Evolutionary conservation across 2,113 vertebrate genomes (phyloP).

Genomic region (Acanthochromis polyacanthus): DNA sequence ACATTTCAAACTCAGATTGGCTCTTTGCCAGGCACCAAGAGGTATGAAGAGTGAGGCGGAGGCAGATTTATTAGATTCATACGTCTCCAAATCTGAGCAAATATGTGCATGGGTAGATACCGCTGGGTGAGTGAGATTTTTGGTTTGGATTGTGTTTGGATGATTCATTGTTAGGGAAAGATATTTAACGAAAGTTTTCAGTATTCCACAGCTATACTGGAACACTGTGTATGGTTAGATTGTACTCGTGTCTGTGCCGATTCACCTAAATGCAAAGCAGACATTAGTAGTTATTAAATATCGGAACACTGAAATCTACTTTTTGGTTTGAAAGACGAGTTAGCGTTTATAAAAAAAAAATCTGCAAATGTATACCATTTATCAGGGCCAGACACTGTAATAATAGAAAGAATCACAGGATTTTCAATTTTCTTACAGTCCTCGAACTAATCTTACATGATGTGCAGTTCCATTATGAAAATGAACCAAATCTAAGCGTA

Average conservation of each 20-base stretch:
- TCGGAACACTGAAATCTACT: too few relatives aligned
- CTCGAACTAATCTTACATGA: too few relatives aligned
- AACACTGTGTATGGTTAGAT: background rate
- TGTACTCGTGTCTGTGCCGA: background rate
- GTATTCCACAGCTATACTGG: background rate
- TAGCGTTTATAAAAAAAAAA: too few relatives aligned
- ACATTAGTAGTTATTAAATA: background rate
- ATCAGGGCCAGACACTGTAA: too few relatives aligned
- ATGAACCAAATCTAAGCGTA: too few relatives aligned
- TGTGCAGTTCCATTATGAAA: too few relatives aligned
- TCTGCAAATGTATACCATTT: too few relatives aligned
- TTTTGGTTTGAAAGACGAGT: too few relatives aligned
- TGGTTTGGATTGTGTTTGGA: background rate
- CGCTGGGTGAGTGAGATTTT: background rate
- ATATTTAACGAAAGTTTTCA: background rate
- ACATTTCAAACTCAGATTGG: background rate
- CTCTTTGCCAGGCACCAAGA: background rate
- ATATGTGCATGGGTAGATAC: background rate
- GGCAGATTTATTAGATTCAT: conserved; percentile 11
- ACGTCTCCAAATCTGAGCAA: conserved; percentile 1
- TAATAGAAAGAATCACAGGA: too few relatives aligned
- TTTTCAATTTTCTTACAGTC: too few relatives aligned
- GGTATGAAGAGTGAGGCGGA: background rate
- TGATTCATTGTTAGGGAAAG: background rate
- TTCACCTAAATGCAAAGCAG: background rate